These are phyloP conservation scores for Palythoa caribaeorum DNA, from an alignment of 92 coral and sea anemone species.

Conservation along the genomic window DNA sequence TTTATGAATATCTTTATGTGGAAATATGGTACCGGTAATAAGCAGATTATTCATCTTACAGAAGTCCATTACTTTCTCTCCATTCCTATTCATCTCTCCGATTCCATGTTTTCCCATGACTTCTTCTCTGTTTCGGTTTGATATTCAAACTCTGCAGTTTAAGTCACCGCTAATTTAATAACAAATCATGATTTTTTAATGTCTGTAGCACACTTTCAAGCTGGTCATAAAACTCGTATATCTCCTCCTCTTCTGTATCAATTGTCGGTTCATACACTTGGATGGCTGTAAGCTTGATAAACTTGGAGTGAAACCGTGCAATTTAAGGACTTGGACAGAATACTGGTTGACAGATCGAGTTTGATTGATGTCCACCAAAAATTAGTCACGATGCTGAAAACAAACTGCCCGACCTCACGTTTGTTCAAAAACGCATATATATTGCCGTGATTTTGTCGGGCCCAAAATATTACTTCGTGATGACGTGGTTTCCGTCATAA, in stretches of 20 bases:
- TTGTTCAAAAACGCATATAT: too few relatives aligned
- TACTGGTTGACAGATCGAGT: too few relatives aligned
- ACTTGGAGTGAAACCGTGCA: constrained; percentile 44
- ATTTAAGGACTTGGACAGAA: too few relatives aligned
- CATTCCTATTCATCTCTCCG: constrained; percentile 1
- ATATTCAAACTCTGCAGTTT: background rate
- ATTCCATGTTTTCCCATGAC: constrained; percentile 24
- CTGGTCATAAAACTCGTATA: constrained; percentile 1
- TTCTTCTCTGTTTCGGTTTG: constrained; percentile 19
- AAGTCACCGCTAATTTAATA: background rate
- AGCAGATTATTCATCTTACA: constrained; percentile 27
- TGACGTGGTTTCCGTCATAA: too few relatives aligned
- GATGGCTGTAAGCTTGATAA: background rate
- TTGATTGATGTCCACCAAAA: too few relatives aligned
- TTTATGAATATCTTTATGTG: background rate
- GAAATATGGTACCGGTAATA: constrained; percentile 16
- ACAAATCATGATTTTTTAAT: background rate
- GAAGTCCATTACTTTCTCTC: background rate
- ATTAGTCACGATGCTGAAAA: too few relatives aligned
- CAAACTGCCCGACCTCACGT: too few relatives aligned
- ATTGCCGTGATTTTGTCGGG: too few relatives aligned
- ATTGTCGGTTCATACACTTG: constrained; percentile 19
- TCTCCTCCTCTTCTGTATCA: constrained; percentile 3
- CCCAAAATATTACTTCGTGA: too few relatives aligned
- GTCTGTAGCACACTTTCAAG: constrained; percentile 3